A percentile compares a stretch with the other conserved stretches of the same genome.
phyloP scores from a whole-genome alignment of 1,140 invertebrate species.

The Cotesia vestalis region DNA sequence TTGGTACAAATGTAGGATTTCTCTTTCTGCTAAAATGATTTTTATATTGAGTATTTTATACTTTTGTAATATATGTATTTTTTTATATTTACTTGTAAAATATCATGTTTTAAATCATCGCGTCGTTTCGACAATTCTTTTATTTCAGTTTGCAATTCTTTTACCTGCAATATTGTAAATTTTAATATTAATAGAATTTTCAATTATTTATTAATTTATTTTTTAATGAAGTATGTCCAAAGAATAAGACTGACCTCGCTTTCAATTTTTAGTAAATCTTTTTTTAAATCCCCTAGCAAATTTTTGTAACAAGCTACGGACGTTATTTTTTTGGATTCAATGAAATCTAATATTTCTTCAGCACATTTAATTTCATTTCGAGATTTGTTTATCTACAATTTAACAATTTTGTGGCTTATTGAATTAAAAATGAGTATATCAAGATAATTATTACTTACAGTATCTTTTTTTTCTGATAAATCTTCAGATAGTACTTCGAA shows the following conservation, averaged over 20 bases:
- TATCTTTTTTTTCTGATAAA: conserved; percentile 20
- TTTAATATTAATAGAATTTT: not conserved
- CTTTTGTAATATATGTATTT: conserved; percentile 5
- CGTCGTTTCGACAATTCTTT: conserved; percentile 23
- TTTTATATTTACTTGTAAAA: conserved; percentile 13
- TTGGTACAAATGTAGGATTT: not conserved
- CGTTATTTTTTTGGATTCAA: conserved; percentile 16
- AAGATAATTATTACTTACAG: not conserved
- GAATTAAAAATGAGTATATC: not conserved
- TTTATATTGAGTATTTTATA: not conserved
- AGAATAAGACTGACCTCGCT: conserved; percentile 15
- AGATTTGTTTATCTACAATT: conserved; percentile 30
- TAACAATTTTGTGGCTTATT: conserved; percentile 3
- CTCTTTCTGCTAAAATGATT: conserved; percentile 11
- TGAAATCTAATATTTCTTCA: conserved; percentile 22
- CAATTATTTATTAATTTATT: no score
- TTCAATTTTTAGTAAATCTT: conserved; percentile 27
- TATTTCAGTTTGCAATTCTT: conserved; percentile 29
- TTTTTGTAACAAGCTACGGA: conserved; percentile 30
- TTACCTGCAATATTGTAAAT: conserved; percentile 20
- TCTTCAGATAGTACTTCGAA: conserved; percentile 16
- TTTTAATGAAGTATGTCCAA: not conserved
- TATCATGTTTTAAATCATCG: conserved; percentile 29
- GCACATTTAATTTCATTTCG: conserved; percentile 19
- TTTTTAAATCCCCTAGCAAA: conserved; percentile 23